Conservation (phyloP, 2,113 vertebrate genomes). For the Melanerpes formicivorus region DNA sequence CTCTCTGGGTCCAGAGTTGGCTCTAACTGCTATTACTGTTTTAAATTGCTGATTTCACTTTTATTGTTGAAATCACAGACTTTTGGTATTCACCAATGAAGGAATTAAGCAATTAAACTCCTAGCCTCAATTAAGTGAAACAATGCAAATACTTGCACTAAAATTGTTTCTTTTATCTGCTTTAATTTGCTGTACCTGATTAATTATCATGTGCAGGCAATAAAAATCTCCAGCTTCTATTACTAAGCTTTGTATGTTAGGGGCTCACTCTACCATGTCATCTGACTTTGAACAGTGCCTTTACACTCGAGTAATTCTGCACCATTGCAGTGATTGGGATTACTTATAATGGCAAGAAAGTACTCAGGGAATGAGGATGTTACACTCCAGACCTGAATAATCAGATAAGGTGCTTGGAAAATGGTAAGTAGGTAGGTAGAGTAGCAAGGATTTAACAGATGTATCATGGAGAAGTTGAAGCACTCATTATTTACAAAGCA, state of each 20-base stretch:
- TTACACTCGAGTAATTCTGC: background rate
- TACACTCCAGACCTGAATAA: background rate
- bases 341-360: background rate
- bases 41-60: conserved; percentile 14
- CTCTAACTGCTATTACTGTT: background rate
- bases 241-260: background rate
- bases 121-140: background rate
- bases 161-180: conserved; percentile 1
- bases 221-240: background rate
- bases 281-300: background rate
- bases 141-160: background rate
- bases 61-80: background rate
- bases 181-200: conserved; percentile 13
- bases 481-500: background rate
- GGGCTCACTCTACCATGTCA: background rate
- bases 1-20: background rate
- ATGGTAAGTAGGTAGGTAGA: background rate
- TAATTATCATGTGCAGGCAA: background rate
- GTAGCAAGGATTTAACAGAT: background rate
- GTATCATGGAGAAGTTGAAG: background rate
- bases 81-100: background rate
- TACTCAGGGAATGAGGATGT: background rate
- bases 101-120: background rate
- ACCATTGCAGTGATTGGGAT: background rate
- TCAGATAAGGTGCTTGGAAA: background rate